A percentile compares a stretch with the other conserved stretches of the same genome.
phyloP scores from a whole-genome alignment of 2,888 invertebrate genomes.

The Hypomecis punctinalis region DNA sequence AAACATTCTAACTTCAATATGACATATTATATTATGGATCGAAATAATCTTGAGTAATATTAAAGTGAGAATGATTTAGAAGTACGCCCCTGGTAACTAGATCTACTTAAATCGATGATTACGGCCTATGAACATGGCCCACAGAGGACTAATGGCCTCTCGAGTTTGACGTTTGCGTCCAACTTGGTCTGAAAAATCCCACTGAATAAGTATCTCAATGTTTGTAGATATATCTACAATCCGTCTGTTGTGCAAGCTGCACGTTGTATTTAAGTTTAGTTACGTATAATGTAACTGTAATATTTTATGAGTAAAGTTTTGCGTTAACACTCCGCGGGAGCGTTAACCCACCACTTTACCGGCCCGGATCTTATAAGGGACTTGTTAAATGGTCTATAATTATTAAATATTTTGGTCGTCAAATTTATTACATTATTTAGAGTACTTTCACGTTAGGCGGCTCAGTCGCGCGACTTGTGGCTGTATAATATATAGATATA shows the following conservation, averaged over 20 bases:
- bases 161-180: conserved; percentile 10
- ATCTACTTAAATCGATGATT: not conserved
- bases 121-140: conserved; percentile 7
- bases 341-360: conserved; percentile 27
- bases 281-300: conserved; percentile 16
- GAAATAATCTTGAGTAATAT: too few species aligned
- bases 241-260: conserved; percentile 20
- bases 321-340: conserved; percentile 16
- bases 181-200: conserved; percentile 29
- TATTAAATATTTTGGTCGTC: conserved; percentile 23
- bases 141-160: not conserved
- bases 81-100: too few species aligned
- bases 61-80: too few species aligned
- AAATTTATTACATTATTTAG: not conserved
- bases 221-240: conserved; percentile 13
- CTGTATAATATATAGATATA: too few species aligned
- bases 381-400: conserved; percentile 18
- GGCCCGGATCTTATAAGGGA: conserved; percentile 35
- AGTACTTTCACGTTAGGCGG: too few species aligned
- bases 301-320: conserved; percentile 29
- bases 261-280: conserved; percentile 25
- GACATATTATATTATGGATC: too few species aligned
- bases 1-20: too few species aligned
- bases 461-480: too few species aligned
- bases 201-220: conserved; percentile 27